These are phyloP conservation scores for Orthosia cruda DNA, from an alignment of 2,888 invertebrate species.

Conservation along the genomic window DNA sequence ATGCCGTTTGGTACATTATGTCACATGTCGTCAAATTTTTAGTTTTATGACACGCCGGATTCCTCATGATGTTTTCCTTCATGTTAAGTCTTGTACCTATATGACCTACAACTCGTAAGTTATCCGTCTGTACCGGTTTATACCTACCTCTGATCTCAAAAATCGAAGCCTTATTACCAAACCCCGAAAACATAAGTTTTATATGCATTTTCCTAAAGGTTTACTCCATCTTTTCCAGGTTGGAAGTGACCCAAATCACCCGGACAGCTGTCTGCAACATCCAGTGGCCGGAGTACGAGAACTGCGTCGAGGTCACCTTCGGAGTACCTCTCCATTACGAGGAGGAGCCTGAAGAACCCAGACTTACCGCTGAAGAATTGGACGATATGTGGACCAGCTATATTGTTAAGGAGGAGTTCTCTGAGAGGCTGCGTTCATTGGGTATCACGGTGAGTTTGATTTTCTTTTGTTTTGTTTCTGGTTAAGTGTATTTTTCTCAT, in stretches of 20 bases:
- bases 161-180: too few species aligned
- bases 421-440: constrained; percentile 75
- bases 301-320: constrained; percentile 83
- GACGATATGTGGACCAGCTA: constrained; percentile 83
- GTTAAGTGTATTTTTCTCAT: background rate
- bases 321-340: constrained; percentile 82
- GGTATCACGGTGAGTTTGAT: constrained; percentile 79
- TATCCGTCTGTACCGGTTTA: too few species aligned
- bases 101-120: too few species aligned
- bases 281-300: constrained; percentile 85
- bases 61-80: too few species aligned
- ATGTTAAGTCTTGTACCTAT: too few species aligned
- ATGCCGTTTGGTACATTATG: too few species aligned
- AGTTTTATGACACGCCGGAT: too few species aligned
- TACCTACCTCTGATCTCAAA: too few species aligned
- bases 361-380: constrained; percentile 81
- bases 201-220: background rate
- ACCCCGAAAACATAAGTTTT: too few species aligned
- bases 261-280: constrained; percentile 81
- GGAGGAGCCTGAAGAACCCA: constrained; percentile 69
- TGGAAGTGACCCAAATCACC: constrained; percentile 82
- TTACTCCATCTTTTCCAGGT: constrained; percentile 74
- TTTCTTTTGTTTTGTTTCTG: background rate
- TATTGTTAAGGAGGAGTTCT: constrained; percentile 77
- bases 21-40: too few species aligned